Conservation (phyloP, 2,888 invertebrate species). For the Dolichopus griseipennis region DNA sequence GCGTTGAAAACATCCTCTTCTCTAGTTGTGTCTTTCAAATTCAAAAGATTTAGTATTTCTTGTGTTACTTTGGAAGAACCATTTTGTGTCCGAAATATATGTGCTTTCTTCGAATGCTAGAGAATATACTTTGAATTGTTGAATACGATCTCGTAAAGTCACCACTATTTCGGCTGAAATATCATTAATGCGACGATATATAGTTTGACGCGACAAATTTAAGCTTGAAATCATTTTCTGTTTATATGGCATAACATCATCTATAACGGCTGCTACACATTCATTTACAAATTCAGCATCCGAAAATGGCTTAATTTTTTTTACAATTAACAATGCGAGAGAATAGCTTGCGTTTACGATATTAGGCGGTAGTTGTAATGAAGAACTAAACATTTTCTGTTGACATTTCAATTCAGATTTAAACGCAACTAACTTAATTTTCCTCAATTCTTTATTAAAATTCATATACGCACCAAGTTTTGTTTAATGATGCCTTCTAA, state of each 20-base stretch:
- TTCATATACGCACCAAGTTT: constrained; percentile 12
- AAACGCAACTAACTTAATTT: too few species aligned
- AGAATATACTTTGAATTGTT: constrained; percentile 14
- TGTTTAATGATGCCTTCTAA: constrained; percentile 13
- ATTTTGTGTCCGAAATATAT: constrained; percentile 16
- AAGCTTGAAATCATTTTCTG: constrained; percentile 14
- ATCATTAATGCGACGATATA: constrained; percentile 12
- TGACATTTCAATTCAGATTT: constrained; percentile 2
- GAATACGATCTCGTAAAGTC: too few species aligned
- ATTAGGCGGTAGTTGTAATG: constrained; percentile 4
- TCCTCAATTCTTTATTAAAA: constrained; percentile 14
- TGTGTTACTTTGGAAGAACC: too few species aligned
- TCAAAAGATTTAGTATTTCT: too few species aligned
- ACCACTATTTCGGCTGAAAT: too few species aligned
- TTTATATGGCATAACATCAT: constrained; percentile 17
- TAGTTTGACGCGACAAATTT: constrained; percentile 15
- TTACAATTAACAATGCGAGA: constrained; percentile 14
- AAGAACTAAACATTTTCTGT: constrained; percentile 4
- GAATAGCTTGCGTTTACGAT: constrained; percentile 13
- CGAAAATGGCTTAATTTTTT: constrained; percentile 15
- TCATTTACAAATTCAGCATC: constrained; percentile 15
- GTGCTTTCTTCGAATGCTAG: constrained; percentile 18
- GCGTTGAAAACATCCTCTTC: constrained; percentile 17
- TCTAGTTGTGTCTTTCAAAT: too few species aligned
- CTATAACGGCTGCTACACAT: constrained; percentile 12